Base-by-base conservation (phyloP, 2,888 invertebrate genomes). In the Abscondita cerata region DNA sequence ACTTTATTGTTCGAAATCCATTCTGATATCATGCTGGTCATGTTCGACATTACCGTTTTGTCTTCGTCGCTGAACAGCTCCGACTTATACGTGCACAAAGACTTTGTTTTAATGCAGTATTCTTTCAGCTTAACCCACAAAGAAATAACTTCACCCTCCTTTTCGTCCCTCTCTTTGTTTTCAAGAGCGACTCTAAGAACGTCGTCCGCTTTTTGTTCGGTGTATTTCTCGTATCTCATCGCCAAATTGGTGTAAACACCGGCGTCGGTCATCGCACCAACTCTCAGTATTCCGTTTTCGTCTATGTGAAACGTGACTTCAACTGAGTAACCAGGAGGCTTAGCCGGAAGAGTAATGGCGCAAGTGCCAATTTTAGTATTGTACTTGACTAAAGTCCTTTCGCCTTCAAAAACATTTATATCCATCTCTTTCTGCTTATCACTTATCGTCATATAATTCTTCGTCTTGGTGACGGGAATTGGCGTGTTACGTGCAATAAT, bases 331-430 rank as follows among this genome's bases (percentile, higher is more conserved):
- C 65, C 65, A 31, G 60, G 55, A 31, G 50, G 52, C 38, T 55
- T 38, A 25, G 60, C 56, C n/a, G 55, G 50, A 15, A 65, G 38
- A n/a, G 11, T 13, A n/a, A 67, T 18, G 1, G 40, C 8, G 33
- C 60, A 65, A 36, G 46, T 51, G 1, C 65, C 67, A 20, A 67
- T 59, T 41, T 59, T 58, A 5, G 48, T 63, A 18, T 67, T 67
- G 19, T 59, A 54, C 51, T 57, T 36, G 8, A 52, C 41, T 16
- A 65, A 31, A 12, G 38, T 15, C 12, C 63, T 40, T 53, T 67
- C 67, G 4, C 67, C 67, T 57, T 67, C 60, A 25, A 54, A 67
- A 2, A 67, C 54, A 3, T 33, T 19, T 19, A 67, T 40, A n/a
- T 52, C 51, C 12, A 62, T 40, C 44, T 38, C 41, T 6, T 20